Percentiles rank a stretch among this genome's conserved stretches.
Conservation (phyloP, 1,140 invertebrate species). For the Thalassaphorura encarpata region DNA sequence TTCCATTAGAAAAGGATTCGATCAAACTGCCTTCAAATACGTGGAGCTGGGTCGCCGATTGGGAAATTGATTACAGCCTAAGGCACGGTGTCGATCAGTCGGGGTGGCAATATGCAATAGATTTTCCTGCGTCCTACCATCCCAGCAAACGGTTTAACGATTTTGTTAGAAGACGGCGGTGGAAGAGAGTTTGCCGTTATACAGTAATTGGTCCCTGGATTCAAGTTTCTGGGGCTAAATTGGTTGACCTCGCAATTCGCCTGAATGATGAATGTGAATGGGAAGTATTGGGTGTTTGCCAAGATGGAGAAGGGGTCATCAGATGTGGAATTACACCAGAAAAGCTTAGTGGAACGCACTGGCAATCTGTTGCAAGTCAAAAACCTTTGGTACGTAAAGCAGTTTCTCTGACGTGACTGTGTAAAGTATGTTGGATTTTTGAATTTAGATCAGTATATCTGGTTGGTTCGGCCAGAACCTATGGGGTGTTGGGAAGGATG, state of each 20-base stretch:
- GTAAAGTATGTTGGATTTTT: no score
- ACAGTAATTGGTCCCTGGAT: conserved; percentile 78
- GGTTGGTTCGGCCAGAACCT: conserved; percentile 55
- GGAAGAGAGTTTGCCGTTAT: conserved; percentile 71
- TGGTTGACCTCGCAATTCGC: conserved; percentile 55
- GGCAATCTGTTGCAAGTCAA: conserved; percentile 68
- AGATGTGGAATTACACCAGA: conserved; percentile 56
- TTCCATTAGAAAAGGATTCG: conserved; percentile 69
- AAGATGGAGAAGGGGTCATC: conserved; percentile 70
- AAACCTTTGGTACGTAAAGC: conserved; percentile 57
- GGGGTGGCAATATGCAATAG: conserved; percentile 88
- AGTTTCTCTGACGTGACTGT: no score
- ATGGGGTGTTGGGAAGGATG: conserved; percentile 78
- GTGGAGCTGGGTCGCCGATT: conserved; percentile 87
- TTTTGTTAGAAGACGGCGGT: conserved; percentile 71
- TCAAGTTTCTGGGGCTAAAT: conserved; percentile 67
- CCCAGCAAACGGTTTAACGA: conserved; percentile 74
- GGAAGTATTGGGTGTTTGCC: conserved; percentile 67
- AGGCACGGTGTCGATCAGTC: conserved; percentile 70
- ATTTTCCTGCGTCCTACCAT: conserved; percentile 78
- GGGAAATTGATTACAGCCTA: conserved; percentile 77
- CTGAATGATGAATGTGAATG: conserved; percentile 41
- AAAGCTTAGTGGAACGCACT: conserved; percentile 55
- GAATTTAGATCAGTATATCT: conserved; percentile 34
- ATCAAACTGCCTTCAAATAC: conserved; percentile 71